Percentiles rank a stretch among this genome's conserved stretches.
These are phyloP conservation scores for Chamaea fasciata DNA, from an alignment of 2,113 vertebrate species.

Conservation along the genomic window DNA sequence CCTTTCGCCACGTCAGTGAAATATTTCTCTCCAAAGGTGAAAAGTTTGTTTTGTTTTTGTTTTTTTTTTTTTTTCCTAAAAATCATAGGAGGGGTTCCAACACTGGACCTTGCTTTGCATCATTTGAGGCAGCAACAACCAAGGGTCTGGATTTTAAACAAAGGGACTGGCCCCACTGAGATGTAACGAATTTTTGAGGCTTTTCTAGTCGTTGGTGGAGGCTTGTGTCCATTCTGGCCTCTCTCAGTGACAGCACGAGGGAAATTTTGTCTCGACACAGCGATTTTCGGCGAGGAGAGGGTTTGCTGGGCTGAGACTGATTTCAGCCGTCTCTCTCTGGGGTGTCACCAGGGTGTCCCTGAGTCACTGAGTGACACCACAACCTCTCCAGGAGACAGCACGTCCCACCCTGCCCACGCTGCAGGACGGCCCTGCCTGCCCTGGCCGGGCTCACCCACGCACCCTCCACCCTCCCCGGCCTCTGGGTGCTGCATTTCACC, in stretches of 20 bases:
- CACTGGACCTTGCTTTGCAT: fast-evolving
- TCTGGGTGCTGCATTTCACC: background rate
- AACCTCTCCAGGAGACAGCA: background rate
- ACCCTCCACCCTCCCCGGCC: background rate
- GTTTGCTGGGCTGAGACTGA: fast-evolving
- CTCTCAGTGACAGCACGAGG: background rate
- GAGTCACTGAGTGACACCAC: background rate
- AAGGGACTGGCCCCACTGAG: fast-evolving
- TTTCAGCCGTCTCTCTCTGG: no score
- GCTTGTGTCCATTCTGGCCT: fast-evolving
- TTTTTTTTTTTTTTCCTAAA: background rate
- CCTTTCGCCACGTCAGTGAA: fast-evolving
- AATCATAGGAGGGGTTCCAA: fast-evolving
- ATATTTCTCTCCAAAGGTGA: background rate
- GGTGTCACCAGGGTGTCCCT: fast-evolving
- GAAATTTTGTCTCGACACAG: fast-evolving
- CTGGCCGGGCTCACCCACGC: background rate
- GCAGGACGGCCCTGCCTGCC: background rate
- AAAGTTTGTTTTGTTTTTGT: no score
- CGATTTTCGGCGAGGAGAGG: background rate
- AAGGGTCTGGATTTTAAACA: background rate
- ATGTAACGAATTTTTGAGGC: background rate
- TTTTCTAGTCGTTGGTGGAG: fast-evolving
- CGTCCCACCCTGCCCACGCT: background rate
- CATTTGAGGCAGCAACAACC: background rate